These are phyloP conservation scores for Drosophila quadrilineata DNA, from an alignment of 1,140 invertebrate species.

Conservation along the genomic window DNA sequence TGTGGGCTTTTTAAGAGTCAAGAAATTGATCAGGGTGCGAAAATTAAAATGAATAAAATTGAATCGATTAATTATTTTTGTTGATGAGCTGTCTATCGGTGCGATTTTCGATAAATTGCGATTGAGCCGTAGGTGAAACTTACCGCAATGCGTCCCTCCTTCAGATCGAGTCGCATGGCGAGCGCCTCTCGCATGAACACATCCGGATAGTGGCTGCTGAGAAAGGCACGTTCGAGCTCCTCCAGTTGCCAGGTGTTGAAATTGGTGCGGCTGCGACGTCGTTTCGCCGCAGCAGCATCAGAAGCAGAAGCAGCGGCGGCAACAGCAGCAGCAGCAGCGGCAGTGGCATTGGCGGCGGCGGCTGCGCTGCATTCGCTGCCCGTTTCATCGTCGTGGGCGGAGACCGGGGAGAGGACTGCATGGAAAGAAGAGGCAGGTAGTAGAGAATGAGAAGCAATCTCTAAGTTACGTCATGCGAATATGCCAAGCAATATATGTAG, in stretches of 20 bases:
- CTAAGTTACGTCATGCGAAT: too few relatives aligned
- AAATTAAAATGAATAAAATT: too few relatives aligned
- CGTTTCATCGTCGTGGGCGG: slow-evolving; percentile 35
- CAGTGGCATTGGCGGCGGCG: slow-evolving; percentile 83
- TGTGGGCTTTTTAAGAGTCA: too few relatives aligned
- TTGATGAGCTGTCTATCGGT: too few relatives aligned
- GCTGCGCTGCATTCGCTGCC: slow-evolving; percentile 35
- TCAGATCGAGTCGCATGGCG: slow-evolving; percentile 96
- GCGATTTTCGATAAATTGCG: slow-evolving; percentile 6
- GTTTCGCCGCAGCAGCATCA: slow-evolving; percentile 82
- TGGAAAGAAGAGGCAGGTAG: not conserved
- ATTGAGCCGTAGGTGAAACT: slow-evolving; percentile 82
- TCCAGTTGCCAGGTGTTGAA: slow-evolving; percentile 99
- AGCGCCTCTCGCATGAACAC: slow-evolving; percentile 98
- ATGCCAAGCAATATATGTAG: too few relatives aligned
- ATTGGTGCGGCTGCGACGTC: slow-evolving; percentile 96
- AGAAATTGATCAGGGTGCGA: too few relatives aligned
- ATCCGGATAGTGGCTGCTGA: slow-evolving; percentile 98
- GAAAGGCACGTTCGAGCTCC: slow-evolving; percentile 97
- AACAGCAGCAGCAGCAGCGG: slow-evolving; percentile 52
- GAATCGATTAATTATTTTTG: too few relatives aligned
- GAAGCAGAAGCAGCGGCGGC: slow-evolving; percentile 88
- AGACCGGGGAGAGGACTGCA: slow-evolving; percentile 25
- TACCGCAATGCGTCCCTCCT: slow-evolving; percentile 98
- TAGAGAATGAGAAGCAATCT: not conserved